These are phyloP conservation scores for Molanna angustata DNA, from an alignment of 2,888 invertebrate species.

Conservation along the genomic window DNA sequence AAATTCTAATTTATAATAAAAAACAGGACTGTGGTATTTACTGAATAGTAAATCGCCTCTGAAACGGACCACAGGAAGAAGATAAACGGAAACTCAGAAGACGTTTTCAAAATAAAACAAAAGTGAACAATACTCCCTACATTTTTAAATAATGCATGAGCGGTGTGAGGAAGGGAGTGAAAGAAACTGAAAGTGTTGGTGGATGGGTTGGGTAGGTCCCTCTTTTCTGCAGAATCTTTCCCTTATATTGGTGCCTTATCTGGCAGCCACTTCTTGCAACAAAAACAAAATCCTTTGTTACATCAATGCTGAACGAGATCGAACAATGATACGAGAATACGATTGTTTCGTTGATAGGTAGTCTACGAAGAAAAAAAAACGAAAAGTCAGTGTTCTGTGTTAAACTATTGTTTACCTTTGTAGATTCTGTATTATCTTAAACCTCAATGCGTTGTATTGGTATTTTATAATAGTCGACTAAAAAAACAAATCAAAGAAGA, in stretches of 20 bases:
- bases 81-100: constrained; percentile 21
- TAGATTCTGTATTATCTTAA: too few relatives aligned
- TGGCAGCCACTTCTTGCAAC: constrained; percentile 2
- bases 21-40: constrained; percentile 9
- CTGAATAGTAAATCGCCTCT: constrained; percentile 25
- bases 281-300: constrained; percentile 7
- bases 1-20: constrained; percentile 13
- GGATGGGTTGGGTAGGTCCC: too few relatives aligned
- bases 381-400: too few relatives aligned
- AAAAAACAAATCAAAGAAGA: too few relatives aligned
- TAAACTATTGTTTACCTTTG: too few relatives aligned
- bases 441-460: too few relatives aligned
- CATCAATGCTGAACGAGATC: constrained; percentile 18
- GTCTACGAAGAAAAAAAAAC: too few relatives aligned
- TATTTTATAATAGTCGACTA: too few relatives aligned
- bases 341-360: constrained; percentile 12
- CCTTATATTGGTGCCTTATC: constrained; percentile 19
- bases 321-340: constrained; percentile 7
- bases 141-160: constrained; percentile 30
- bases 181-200: constrained; percentile 12
- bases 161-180: constrained; percentile 7
- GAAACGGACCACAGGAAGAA: constrained; percentile 26
- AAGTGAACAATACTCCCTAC: constrained; percentile 18
- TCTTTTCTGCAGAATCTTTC: constrained; percentile 8
- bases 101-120: constrained; percentile 27